A percentile compares a stretch with the other conserved stretches of the same genome.
Conservation (phyloP, 2,113 vertebrate genomes). For the Urocynchramus pylzowi region DNA sequence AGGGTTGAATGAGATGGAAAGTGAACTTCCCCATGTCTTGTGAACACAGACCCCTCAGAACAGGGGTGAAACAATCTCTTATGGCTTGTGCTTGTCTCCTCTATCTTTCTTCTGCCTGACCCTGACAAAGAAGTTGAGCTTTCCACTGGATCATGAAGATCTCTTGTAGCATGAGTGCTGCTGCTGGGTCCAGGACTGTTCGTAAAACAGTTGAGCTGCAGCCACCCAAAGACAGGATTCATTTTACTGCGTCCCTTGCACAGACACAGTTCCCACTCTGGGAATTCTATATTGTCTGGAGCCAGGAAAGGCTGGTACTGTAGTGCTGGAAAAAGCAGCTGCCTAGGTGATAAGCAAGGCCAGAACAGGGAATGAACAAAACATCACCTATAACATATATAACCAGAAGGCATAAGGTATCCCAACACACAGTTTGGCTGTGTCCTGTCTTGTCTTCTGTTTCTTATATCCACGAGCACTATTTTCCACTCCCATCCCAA, state of each 20-base stretch:
- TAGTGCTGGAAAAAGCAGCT: not conserved
- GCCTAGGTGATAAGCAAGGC: not conserved
- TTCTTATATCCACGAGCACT: not conserved
- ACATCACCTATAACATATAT: not conserved
- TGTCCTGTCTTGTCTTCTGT: not conserved
- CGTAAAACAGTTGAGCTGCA: not conserved
- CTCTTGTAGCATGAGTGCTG: not conserved
- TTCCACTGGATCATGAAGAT: not conserved
- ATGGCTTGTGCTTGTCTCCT: not conserved
- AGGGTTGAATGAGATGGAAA: not conserved
- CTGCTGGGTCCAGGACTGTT: not conserved
- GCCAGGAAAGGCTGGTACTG: not conserved
- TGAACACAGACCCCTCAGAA: not conserved
- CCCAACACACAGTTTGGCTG: not conserved
- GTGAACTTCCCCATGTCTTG: not conserved
- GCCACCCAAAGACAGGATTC: not conserved
- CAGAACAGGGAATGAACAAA: not conserved
- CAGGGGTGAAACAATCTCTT: not conserved
- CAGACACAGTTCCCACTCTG: not conserved
- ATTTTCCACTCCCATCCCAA: fast-evolving
- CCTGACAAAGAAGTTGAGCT: not conserved
- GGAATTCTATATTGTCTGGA: not conserved
- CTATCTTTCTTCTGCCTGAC: not conserved
- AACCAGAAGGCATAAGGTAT: not conserved
- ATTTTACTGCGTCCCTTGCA: not conserved